phyloP scores from a whole-genome alignment of 1,140 invertebrate genomes.

The Ectropis grisescens region DNA sequence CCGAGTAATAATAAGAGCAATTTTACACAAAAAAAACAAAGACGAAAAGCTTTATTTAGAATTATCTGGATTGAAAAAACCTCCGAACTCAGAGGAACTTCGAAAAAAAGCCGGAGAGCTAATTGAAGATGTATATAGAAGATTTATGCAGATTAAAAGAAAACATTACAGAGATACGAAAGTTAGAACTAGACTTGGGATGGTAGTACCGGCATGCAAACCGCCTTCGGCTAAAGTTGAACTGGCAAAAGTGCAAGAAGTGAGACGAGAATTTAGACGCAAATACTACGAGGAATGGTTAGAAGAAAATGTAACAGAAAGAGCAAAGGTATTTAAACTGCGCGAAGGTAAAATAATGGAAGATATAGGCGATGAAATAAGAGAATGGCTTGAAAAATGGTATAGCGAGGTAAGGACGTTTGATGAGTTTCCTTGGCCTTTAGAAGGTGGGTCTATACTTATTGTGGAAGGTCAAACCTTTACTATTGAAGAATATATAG shows the following conservation, averaged over 20 bases:
- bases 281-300: slow-evolving; percentile 65
- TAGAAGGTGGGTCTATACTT: slow-evolving; percentile 56
- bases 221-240: slow-evolving; percentile 53
- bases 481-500: slow-evolving; percentile 47
- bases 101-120: slow-evolving; percentile 28
- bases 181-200: slow-evolving; percentile 37
- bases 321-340: slow-evolving; percentile 67
- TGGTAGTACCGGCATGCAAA: slow-evolving; percentile 36
- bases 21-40: slow-evolving; percentile 32
- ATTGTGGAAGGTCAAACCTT: slow-evolving; percentile 55
- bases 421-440: slow-evolving; percentile 55
- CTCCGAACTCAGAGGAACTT: slow-evolving; percentile 25
- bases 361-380: slow-evolving; percentile 78
- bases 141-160: slow-evolving; percentile 46
- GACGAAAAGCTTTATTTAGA: slow-evolving; percentile 50
- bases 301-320: slow-evolving; percentile 70
- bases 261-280: slow-evolving; percentile 64
- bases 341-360: slow-evolving; percentile 74
- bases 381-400: slow-evolving; percentile 76
- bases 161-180: slow-evolving; percentile 24
- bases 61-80: slow-evolving; percentile 45
- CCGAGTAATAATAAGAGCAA: slow-evolving; percentile 22
- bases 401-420: slow-evolving; percentile 40
- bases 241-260: slow-evolving; percentile 64
- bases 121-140: slow-evolving; percentile 36